phyloP scores from a whole-genome alignment of 2,113 vertebrate species.

The Cheilinus undulatus region DNA sequence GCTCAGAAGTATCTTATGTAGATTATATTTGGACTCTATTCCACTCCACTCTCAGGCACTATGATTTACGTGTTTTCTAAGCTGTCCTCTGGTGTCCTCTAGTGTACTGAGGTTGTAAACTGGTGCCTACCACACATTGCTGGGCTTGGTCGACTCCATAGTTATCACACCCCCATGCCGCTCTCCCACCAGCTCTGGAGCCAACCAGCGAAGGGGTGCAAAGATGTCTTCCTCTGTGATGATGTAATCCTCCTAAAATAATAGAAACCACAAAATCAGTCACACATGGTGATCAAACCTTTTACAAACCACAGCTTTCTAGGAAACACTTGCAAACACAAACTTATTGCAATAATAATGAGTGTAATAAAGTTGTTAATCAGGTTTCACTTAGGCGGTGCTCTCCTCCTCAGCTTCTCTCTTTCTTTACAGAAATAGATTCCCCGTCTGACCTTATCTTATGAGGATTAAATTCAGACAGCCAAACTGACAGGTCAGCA shows the following conservation, averaged over 20 bases:
- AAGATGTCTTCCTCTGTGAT: conserved; percentile 92
- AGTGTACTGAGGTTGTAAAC: conserved; percentile 4
- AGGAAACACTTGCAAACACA: neutral
- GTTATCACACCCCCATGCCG: conserved; percentile 92
- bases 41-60: neutral
- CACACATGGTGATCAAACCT: neutral
- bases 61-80: neutral
- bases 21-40: neutral
- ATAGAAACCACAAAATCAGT: conserved; percentile 5
- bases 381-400: neutral
- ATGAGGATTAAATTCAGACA: conserved; percentile 66
- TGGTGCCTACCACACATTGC: conserved; percentile 94
- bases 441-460: conserved; percentile 67
- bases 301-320: neutral
- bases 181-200: conserved; percentile 94
- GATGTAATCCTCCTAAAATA: conserved; percentile 93
- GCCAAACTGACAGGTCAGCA: conserved; percentile 60
- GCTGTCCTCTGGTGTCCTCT: neutral
- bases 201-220: conserved; percentile 94
- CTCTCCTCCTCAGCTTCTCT: conserved; percentile 23
- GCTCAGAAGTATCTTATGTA: neutral
- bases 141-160: conserved; percentile 92
- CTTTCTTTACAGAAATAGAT: conserved; percentile 70
- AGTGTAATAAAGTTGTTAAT: conserved; percentile 1
- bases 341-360: neutral